These are phyloP conservation scores for Pseudopipra pipra DNA, from an alignment of 2,113 vertebrate species.

Conservation along the genomic window DNA sequence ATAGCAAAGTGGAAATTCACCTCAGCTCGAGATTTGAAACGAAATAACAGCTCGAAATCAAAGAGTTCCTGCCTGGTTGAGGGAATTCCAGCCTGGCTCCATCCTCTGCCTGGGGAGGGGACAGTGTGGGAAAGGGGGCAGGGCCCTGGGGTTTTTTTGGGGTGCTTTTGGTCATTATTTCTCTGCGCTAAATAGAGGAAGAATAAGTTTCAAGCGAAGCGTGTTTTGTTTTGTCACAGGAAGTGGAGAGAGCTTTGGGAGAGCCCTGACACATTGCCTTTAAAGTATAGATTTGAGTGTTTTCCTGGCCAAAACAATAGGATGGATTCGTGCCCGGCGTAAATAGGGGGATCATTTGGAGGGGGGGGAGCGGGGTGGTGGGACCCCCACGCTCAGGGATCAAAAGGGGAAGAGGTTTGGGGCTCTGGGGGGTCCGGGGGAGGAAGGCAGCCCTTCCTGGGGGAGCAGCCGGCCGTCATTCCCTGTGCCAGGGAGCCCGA, in stretches of 20 bases:
- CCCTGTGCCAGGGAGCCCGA: not conserved
- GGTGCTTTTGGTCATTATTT: not conserved
- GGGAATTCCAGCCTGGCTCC: not conserved
- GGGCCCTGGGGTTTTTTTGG: not conserved
- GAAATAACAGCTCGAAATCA: not conserved
- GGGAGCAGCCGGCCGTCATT: not conserved
- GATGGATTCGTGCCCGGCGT: accelerated
- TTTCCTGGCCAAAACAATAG: accelerated
- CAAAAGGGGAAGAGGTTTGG: not conserved
- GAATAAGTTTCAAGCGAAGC: conserved; percentile 30
- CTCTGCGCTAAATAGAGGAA: conserved; percentile 19
- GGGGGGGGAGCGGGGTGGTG: accelerated
- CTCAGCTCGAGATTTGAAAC: not conserved
- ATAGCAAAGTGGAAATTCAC: conserved; percentile 24
- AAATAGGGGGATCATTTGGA: accelerated
- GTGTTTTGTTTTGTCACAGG: conserved; percentile 55
- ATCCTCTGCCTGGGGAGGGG: not conserved
- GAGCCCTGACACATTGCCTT: not conserved
- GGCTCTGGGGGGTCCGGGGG: accelerated
- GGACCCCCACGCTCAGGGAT: accelerated
- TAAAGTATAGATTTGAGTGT: not conserved
- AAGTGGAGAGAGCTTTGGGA: conserved; percentile 52
- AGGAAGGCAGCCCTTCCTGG: not conserved
- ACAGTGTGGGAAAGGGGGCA: not conserved
- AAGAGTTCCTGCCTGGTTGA: not conserved